A percentile compares a stretch with the other conserved stretches of the same genome.
These are phyloP conservation scores for Rhodinocichla rosea DNA, from an alignment of 2,113 vertebrate genomes.

Conservation along the genomic window DNA sequence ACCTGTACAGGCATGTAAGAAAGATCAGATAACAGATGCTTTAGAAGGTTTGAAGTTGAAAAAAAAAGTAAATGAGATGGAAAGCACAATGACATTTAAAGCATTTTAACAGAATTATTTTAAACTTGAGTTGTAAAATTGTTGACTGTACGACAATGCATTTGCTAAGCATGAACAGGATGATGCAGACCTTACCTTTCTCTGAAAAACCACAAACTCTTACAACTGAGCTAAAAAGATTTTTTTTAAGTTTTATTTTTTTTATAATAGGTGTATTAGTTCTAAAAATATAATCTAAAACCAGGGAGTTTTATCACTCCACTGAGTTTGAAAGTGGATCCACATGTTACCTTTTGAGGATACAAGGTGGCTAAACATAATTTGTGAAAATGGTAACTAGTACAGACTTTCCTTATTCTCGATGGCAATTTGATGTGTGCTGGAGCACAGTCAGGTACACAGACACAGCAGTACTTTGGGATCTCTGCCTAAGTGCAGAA, in stretches of 20 bases:
- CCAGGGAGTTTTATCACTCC: not conserved
- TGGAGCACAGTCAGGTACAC: not conserved
- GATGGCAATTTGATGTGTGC: fast-evolving
- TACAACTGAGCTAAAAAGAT: not conserved
- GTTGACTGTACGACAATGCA: not conserved
- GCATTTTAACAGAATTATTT: not conserved
- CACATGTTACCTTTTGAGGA: not conserved
- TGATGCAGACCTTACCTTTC: not conserved
- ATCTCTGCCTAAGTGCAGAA: not conserved
- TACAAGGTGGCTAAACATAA: not conserved
- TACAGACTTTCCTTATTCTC: not conserved
- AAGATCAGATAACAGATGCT: not conserved
- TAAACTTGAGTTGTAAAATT: not conserved
- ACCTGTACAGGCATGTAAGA: not conserved
- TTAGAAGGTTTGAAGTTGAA: not conserved
- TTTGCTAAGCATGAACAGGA: not conserved
- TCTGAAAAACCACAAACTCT: not conserved
- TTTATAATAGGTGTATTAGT: not conserved
- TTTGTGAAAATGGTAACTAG: not conserved
- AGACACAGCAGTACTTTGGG: not conserved
- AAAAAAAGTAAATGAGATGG: not conserved
- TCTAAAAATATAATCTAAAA: not conserved
- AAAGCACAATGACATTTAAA: not conserved
- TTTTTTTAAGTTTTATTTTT: not conserved
- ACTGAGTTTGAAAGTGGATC: not conserved